Evolutionary conservation across 2,113 vertebrate species (phyloP).

Genomic region (Alectura lathami): DNA sequence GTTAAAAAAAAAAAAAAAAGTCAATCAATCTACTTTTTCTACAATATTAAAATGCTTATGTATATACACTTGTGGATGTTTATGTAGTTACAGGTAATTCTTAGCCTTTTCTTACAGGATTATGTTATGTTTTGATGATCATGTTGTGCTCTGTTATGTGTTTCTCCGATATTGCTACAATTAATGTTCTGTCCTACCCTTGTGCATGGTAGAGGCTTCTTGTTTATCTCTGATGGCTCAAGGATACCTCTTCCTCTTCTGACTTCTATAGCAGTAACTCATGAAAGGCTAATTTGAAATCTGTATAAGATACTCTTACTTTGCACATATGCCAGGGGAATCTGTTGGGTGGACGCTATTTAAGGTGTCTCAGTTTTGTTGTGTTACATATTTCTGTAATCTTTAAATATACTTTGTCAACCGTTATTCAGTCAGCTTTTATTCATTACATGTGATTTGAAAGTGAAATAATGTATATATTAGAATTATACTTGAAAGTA

Average conservation of each 20-base stretch:
- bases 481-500: background rate
- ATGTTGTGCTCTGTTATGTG: background rate
- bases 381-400: background rate
- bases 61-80: background rate
- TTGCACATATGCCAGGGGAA: background rate
- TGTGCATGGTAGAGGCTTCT: background rate
- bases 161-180: background rate
- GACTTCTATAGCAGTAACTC: background rate
- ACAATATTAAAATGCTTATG: background rate
- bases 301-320: background rate
- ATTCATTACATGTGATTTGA: background rate
- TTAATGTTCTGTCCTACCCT: background rate
- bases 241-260: background rate
- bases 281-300: background rate
- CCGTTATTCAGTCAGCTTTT: background rate
- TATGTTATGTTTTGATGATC: background rate
- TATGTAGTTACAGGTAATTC: background rate
- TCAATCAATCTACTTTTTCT: background rate
- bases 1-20: background rate
- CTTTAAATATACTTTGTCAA: background rate
- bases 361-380: background rate
- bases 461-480: background rate
- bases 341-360: background rate
- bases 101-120: background rate
- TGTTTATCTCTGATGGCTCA: background rate